Evolutionary conservation across 2,888 invertebrate genomes (phyloP), one percentile per base, ranked within the genome.

Genomic region (Acrobasis repandana): DNA sequence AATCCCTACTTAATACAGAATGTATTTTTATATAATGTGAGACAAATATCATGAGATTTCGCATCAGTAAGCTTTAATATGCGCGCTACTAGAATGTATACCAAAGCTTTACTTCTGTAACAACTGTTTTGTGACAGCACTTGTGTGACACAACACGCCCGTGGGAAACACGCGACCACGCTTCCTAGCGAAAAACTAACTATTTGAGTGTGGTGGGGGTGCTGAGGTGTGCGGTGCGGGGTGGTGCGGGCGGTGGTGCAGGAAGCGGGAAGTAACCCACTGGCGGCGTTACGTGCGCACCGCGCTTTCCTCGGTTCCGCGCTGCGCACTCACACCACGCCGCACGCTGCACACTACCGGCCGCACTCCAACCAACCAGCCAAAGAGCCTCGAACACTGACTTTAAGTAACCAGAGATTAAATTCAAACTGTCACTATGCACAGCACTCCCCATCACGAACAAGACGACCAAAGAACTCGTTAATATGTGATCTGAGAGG

Each of bases 201-300:
- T 60, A 47, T 60, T 49, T 49, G 38, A 62, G 63, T 65, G 38
- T 16, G 49, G n/a, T 36, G 16, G 47, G 61, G 57, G 61, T 56
- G 64, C 18, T 67, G 52, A 65, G 63, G 64, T 28, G 67, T 51
- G 65, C 63, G 65, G 64, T 52, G 61, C 34, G 66, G 64, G 61
- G 58, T 54, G 56, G 62, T 28, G 62, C 65, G 62, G 60, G 66
- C 28, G 28, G 6, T 4, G 69, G 66, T 64, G 66, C 69, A 83
- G 90, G 90, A 90, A 90, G 80, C 73, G 83, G 89, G 89, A 90
- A 89, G 82, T 88, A 83, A 83, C 85, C 86, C 68, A 88, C 74
- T 84, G 80, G 81, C 69, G 70, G 67, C 64, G 78, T 88, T 80
- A 84, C 84, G 84, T 83, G 77, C 74, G 76, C 80, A 77, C 78